A percentile compares a stretch with the other conserved stretches of the same genome.
These are phyloP conservation scores for Campylomormyrus tamandua DNA, from an alignment of 2,113 vertebrate genomes.

Conservation along the genomic window DNA sequence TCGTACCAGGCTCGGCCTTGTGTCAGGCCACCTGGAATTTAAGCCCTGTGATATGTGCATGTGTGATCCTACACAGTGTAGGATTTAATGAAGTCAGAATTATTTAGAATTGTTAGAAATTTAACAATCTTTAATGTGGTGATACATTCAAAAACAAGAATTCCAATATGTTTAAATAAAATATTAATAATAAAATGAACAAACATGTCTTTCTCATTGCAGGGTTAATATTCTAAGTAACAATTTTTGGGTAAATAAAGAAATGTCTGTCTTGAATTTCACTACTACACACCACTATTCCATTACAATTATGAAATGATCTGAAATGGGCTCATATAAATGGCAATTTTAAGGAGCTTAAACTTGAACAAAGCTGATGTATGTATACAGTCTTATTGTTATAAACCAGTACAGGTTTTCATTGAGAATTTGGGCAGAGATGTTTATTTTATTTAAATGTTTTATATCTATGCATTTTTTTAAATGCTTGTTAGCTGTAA, in stretches of 20 bases:
- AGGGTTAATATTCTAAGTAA: too few species aligned
- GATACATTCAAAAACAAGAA: too few species aligned
- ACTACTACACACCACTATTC: neutral
- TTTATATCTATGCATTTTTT: neutral
- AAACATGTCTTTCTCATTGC: too few species aligned
- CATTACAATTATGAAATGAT: neutral
- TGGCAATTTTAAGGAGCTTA: neutral
- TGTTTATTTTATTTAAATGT: neutral
- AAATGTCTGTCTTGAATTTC: neutral
- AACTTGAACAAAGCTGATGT: neutral
- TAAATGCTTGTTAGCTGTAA: neutral
- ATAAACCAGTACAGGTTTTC: neutral
- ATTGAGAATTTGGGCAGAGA: neutral
- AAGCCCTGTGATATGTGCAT: too few species aligned
- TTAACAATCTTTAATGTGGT: too few species aligned
- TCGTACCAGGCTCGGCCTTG: too few species aligned
- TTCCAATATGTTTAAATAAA: too few species aligned
- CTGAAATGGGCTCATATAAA: neutral
- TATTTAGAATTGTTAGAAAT: too few species aligned
- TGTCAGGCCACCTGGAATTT: too few species aligned
- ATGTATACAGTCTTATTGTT: neutral
- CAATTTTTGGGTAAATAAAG: neutral
- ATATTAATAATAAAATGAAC: too few species aligned
- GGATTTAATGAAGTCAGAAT: too few species aligned
- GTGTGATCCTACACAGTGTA: too few species aligned